A percentile compares a stretch with the other conserved stretches of the same genome.
These are phyloP conservation scores for Dascyllus trimaculatus DNA, from an alignment of 2,113 vertebrate genomes.

Conservation along the genomic window DNA sequence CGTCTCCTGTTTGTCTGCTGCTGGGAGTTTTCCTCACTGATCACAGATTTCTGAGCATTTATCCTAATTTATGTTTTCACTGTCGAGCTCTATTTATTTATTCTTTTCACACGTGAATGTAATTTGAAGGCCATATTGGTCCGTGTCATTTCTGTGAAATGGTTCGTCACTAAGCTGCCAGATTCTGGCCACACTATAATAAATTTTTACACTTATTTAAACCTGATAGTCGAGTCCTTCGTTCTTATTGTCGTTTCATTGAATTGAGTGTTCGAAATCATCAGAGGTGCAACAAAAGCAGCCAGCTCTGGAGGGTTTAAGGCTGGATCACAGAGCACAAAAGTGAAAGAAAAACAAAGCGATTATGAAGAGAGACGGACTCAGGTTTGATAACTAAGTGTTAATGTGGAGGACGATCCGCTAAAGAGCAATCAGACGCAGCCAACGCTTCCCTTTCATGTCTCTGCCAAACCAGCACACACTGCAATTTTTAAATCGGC, in stretches of 20 bases:
- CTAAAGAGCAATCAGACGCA: constrained; percentile 6
- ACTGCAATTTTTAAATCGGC: constrained; percentile 15
- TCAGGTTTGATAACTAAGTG: not conserved
- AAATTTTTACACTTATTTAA: constrained; percentile 82
- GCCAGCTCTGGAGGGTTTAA: not conserved
- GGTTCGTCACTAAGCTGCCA: constrained; percentile 83
- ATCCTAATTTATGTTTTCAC: constrained; percentile 67
- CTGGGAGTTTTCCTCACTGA: constrained; percentile 18
- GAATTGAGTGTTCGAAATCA: not conserved
- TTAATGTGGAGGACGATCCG: constrained; percentile 18
- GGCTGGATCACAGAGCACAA: not conserved
- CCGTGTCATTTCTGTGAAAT: constrained; percentile 95
- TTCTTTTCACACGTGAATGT: constrained; percentile 86
- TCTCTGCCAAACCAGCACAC: constrained; percentile 21
- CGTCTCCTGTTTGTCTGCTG: constrained; percentile 30
- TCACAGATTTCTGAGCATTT: constrained; percentile 74
- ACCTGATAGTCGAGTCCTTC: not conserved
- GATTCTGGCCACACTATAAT: constrained; percentile 87
- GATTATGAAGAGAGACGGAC: constrained; percentile 7
- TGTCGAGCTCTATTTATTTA: constrained; percentile 85
- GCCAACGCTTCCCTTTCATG: constrained; percentile 35
- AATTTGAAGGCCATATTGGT: constrained; percentile 92
- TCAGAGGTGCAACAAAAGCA: not conserved
- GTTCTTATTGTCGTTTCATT: not conserved
- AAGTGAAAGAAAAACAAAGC: constrained; percentile 14